Evolutionary conservation across 2,888 invertebrate genomes (phyloP).

Genomic region (Erebia epiphron): DNA sequence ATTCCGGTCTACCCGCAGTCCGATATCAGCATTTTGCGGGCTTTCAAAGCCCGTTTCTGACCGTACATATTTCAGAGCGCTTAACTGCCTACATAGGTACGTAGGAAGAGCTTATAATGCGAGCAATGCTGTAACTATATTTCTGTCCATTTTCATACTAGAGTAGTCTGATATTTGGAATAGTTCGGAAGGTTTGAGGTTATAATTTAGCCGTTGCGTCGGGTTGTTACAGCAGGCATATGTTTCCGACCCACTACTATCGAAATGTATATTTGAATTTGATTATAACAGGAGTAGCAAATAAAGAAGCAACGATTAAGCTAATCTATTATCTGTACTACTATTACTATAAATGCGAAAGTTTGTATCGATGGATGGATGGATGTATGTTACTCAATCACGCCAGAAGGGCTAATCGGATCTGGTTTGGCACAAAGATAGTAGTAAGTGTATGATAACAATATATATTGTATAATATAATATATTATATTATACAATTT

Average conservation of each 20-base stretch:
- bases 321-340: too few species aligned
- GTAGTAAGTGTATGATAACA: too few species aligned
- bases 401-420: too few species aligned
- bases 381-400: too few species aligned
- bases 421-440: too few species aligned
- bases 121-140: conserved; percentile 33
- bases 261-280: neutral
- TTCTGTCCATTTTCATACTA: conserved; percentile 24
- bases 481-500: too few species aligned
- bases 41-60: conserved; percentile 44
- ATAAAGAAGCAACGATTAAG: too few species aligned
- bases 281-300: too few species aligned
- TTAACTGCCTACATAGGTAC: conserved; percentile 21
- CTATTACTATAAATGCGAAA: too few species aligned
- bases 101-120: conserved; percentile 26
- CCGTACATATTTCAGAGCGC: conserved; percentile 48
- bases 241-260: neutral
- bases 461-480: too few species aligned
- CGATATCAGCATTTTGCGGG: conserved; percentile 50
- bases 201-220: conserved; percentile 16
- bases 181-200: conserved; percentile 19
- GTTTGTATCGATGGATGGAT: too few species aligned
- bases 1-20: conserved; percentile 39
- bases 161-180: conserved; percentile 3
- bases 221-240: neutral